Percentiles rank a stretch among this genome's conserved stretches.
Conservation (phyloP, 1,140 invertebrate species). For the Zaprionus inermis region DNA sequence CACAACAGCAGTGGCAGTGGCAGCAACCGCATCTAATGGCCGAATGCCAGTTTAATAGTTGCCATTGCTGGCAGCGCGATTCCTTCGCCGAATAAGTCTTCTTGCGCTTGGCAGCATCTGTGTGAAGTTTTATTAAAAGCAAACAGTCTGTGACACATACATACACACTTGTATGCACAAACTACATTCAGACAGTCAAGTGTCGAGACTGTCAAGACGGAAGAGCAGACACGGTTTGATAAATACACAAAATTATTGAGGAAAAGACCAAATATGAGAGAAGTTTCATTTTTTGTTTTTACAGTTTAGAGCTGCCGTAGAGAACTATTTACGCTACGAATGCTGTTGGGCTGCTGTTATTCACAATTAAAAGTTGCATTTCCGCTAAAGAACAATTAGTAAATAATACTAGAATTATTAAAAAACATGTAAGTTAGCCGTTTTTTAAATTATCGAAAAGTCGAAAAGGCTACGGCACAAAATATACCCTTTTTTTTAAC, state of each 20-base stretch:
- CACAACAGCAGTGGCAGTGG: conserved; percentile 52
- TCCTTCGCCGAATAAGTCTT: conserved; percentile 49
- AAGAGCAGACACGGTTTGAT: conserved; percentile 58
- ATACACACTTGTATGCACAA: conserved; percentile 1
- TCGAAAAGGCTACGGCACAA: too few species aligned
- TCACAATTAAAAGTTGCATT: too few species aligned
- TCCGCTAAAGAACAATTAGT: too few species aligned
- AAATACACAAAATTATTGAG: conserved; percentile 69
- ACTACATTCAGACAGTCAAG: not conserved
- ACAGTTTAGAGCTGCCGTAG: not conserved
- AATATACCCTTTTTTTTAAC: too few species aligned
- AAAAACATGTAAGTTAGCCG: too few species aligned
- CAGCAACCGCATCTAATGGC: conserved; percentile 74
- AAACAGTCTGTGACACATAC: conserved; percentile 70
- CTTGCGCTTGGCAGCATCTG: conserved; percentile 54
- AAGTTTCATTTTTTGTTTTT: not conserved
- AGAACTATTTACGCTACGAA: not conserved
- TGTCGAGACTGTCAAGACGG: conserved; percentile 45
- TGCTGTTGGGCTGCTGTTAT: not conserved
- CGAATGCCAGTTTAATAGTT: conserved; percentile 55
- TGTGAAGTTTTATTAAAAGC: conserved; percentile 79
- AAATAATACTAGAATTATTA: too few species aligned
- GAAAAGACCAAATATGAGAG: conserved; percentile 31
- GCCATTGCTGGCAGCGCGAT: conserved; percentile 23
- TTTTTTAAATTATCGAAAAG: too few species aligned